phyloP scores from a whole-genome alignment of 2,888 invertebrate genomes.

The Linnaemya vulpina region DNA sequence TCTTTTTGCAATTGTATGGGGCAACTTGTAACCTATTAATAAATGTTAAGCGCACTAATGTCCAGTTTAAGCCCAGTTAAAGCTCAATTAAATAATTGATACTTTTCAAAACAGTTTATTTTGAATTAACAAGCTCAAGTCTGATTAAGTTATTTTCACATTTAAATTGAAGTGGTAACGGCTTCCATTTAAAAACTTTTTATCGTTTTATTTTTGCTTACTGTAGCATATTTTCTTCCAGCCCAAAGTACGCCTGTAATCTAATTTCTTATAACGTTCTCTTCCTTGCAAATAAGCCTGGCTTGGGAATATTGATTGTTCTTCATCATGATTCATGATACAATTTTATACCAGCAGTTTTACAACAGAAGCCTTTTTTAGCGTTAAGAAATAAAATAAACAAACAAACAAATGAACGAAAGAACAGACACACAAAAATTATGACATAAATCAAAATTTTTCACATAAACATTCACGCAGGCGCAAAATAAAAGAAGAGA shows the following conservation, averaged over 20 bases:
- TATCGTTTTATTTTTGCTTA: too few species aligned
- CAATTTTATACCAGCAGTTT: constrained; percentile 12
- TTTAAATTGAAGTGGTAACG: too few species aligned
- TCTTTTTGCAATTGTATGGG: too few species aligned
- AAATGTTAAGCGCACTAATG: too few species aligned
- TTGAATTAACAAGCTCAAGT: too few species aligned
- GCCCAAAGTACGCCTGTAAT: background rate
- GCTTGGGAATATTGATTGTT: background rate
- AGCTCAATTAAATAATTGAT: too few species aligned
- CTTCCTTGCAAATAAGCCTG: background rate
- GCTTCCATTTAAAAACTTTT: too few species aligned
- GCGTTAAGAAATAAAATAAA: constrained; percentile 17
- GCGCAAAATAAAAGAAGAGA: constrained; percentile 15
- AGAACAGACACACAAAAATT: constrained; percentile 9
- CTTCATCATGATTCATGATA: constrained; percentile 1
- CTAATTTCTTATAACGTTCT: constrained; percentile 10
- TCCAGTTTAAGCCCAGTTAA: too few species aligned
- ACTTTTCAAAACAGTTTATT: too few species aligned
- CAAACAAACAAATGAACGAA: background rate
- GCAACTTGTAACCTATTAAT: too few species aligned
- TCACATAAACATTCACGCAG: constrained; percentile 45
- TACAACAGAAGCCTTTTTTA: constrained; percentile 43
- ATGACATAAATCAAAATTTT: constrained; percentile 68
- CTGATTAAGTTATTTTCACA: too few species aligned
- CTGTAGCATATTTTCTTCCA: background rate